Evolutionary conservation across 2,888 invertebrate species (phyloP).

Genomic region (Tetranychus piercei): DNA sequence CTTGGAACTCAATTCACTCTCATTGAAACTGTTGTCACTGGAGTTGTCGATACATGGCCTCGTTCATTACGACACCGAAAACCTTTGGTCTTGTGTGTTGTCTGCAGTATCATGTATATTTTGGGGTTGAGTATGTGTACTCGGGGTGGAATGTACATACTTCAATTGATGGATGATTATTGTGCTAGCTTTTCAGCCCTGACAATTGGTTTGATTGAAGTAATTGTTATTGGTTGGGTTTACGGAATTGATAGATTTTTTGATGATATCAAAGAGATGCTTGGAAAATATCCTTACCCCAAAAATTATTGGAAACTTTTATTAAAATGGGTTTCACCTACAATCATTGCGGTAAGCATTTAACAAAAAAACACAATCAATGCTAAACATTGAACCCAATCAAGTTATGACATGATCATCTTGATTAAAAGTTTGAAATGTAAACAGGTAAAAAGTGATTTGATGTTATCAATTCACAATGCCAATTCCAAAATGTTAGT

Average conservation of each 20-base stretch:
- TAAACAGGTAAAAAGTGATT: too few relatives aligned
- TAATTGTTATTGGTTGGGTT: conserved; percentile 46
- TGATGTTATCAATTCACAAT: too few relatives aligned
- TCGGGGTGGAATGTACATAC: conserved; percentile 51
- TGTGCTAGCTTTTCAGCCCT: conserved; percentile 57
- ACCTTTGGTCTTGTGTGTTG: conserved; percentile 41
- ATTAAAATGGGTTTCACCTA: conserved; percentile 52
- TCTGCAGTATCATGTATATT: conserved; percentile 48
- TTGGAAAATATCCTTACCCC: conserved; percentile 44
- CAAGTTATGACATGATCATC: too few relatives aligned
- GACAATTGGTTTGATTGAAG: conserved; percentile 49
- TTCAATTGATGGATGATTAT: conserved; percentile 55
- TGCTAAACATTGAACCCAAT: too few relatives aligned
- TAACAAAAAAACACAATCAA: conserved; percentile 25
- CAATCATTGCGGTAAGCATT: conserved; percentile 48
- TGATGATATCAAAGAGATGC: conserved; percentile 38
- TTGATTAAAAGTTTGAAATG: too few relatives aligned
- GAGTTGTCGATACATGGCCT: conserved; percentile 38
- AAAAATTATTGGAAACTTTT: conserved; percentile 49
- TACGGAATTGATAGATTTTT: conserved; percentile 41
- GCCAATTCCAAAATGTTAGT: background rate
- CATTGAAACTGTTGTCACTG: conserved; percentile 39
- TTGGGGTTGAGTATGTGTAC: conserved; percentile 56
- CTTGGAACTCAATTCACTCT: conserved; percentile 37
- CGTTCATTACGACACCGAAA: conserved; percentile 30